phyloP scores from a whole-genome alignment of 1,140 invertebrate genomes.

The Drosophila rhopaloa region DNA sequence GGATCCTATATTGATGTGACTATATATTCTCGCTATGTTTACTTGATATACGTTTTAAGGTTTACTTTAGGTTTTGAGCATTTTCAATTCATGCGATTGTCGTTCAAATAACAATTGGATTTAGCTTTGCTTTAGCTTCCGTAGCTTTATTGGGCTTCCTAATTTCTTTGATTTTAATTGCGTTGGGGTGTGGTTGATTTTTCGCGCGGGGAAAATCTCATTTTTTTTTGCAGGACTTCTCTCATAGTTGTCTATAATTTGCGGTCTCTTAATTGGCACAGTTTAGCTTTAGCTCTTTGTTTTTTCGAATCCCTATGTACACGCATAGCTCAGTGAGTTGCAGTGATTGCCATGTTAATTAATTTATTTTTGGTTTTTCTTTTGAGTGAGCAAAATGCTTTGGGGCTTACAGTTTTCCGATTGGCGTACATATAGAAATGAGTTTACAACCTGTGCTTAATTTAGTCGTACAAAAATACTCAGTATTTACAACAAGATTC shows the following conservation, averaged over 20 bases:
- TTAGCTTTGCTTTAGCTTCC: constrained; percentile 35
- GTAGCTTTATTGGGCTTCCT: constrained; percentile 22
- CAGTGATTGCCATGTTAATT: constrained; percentile 70
- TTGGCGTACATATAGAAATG: constrained; percentile 45
- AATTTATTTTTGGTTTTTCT: constrained; percentile 24
- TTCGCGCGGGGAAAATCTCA: constrained; percentile 3
- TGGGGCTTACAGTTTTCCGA: constrained; percentile 21
- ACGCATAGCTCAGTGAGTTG: constrained; percentile 66
- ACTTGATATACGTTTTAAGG: constrained; percentile 38
- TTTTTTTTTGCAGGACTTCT: constrained; percentile 12
- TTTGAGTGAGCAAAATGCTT: constrained; percentile 39
- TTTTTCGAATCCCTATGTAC: constrained; percentile 37
- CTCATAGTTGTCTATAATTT: constrained; percentile 39
- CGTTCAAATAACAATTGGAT: constrained; percentile 55
- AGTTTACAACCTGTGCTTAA: constrained; percentile 79
- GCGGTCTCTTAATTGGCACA: constrained; percentile 74
- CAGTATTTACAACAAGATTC: constrained; percentile 50
- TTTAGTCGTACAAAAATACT: constrained; percentile 58
- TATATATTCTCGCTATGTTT: constrained; percentile 61
- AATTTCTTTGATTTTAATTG: constrained; percentile 37
- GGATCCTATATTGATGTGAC: constrained; percentile 51
- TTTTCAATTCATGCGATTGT: constrained; percentile 74
- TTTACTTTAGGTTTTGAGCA: constrained; percentile 61
- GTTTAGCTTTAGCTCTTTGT: constrained; percentile 52
- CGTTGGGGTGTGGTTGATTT: constrained; percentile 3